A percentile compares a stretch with the other conserved stretches of the same genome.
These are phyloP conservation scores for Prenolepis imparis DNA, from an alignment of 2,888 invertebrate species.

Conservation along the genomic window DNA sequence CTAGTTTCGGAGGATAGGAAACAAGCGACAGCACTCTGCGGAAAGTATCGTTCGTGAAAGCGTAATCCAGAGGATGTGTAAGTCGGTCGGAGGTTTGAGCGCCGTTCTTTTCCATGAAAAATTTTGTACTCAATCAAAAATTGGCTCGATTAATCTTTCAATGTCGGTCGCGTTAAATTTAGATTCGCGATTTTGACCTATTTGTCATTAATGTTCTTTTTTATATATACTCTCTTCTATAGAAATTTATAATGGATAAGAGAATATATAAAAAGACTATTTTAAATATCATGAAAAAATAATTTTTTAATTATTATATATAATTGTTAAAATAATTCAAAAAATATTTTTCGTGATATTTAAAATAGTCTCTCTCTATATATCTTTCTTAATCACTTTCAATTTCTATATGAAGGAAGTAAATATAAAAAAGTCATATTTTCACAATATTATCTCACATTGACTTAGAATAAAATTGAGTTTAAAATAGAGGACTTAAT, in stretches of 20 bases:
- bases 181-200: neutral
- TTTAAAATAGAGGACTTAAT: slow-evolving; percentile 19
- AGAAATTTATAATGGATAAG: neutral
- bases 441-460: neutral
- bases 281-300: neutral
- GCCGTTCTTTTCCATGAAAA: neutral
- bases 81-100: neutral
- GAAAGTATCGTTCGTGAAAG: slow-evolving; percentile 42
- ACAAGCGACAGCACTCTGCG: slow-evolving; percentile 54
- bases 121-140: neutral
- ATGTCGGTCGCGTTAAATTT: neutral
- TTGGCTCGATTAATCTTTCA: slow-evolving; percentile 33
- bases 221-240: neutral
- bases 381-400: neutral
- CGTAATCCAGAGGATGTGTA: slow-evolving; percentile 13
- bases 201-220: neutral
- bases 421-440: neutral
- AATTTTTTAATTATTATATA: neutral
- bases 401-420: neutral
- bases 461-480: neutral
- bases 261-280: neutral
- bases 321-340: neutral
- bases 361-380: too few species aligned
- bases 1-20: neutral
- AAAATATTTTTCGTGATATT: neutral